Base-by-base conservation (phyloP, 2,113 vertebrate genomes). In the Rhipidura dahli region DNA sequence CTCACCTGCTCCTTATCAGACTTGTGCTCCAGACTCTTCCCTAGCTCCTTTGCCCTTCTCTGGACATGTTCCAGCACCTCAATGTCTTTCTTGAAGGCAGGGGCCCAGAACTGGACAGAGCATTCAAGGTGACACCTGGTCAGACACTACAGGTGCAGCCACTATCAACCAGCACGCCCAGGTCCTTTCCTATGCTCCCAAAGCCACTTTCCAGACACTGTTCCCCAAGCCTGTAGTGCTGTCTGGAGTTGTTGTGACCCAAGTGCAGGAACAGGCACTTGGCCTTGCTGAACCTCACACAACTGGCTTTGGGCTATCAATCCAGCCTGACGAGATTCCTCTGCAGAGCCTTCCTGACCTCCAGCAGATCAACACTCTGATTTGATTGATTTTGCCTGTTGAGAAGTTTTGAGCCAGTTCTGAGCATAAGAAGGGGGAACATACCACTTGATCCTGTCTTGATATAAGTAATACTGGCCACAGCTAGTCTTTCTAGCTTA, bases 31-130 rank as follows among this genome's bases (percentile, higher is more conserved):
- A 73, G 22, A 30, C 15, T 10, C 23, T n/a, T 28, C 19, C 4
- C 37, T 23, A 66, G 19, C 15, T 71, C 13, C 0, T 0, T 4
- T n/a, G n/a, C 10, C 9, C 16, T 54, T 40, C 24, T 65, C 50
- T 51, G 68, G 51, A 73, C 22, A 2, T 11, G 15, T 5, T 37
- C 42, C 57, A 72, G 12, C 18, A 27, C 44, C 21, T 50, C 51
- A 56, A 1, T 40, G 20, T n/a, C 28, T 19, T 22, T 44, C 27
- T 23, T 9, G 22, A 15, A 59, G 11, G 10, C 13, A 57, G 10
- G 4, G 27, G 15, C n/a, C n/a, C 23, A 59, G 57, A 60, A 37
- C 19, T 51, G 31, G 15, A 50, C 27, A 57, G 26, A 57, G 22
- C 3, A 23, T 24, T 44, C 2, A 0, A 24, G 26, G 3, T 45